A percentile compares a stretch with the other conserved stretches of the same genome.
Evolutionary conservation across 2,888 invertebrate genomes (phyloP).

Genomic region (Shargacucullia verbasci): DNA sequence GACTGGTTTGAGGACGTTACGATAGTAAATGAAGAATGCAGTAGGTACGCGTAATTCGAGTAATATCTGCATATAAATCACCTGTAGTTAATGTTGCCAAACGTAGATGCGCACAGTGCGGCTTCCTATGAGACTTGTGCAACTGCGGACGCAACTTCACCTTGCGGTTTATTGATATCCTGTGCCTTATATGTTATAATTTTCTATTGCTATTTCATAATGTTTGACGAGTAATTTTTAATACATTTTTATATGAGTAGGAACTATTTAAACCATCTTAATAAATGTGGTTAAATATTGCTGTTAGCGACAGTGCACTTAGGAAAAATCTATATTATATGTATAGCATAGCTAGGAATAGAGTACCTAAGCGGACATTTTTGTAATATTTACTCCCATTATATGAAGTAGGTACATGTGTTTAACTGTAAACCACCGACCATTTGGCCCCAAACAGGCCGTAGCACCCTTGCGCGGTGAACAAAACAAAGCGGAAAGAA

Average conservation of each 20-base stretch:
- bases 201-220: too few species aligned
- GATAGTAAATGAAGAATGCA: slow-evolving; percentile 41
- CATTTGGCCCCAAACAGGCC: slow-evolving; percentile 21
- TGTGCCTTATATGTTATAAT: slow-evolving; percentile 28
- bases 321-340: too few species aligned
- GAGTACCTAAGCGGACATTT: too few species aligned
- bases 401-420: too few species aligned
- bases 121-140: slow-evolving; percentile 65
- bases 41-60: slow-evolving; percentile 59
- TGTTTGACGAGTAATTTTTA: too few species aligned
- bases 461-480: slow-evolving; percentile 1
- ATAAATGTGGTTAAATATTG: too few species aligned
- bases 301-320: too few species aligned
- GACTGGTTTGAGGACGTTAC: slow-evolving; percentile 44
- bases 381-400: too few species aligned
- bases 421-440: slow-evolving; percentile 9
- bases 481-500: slow-evolving; percentile 39
- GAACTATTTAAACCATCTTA: too few species aligned
- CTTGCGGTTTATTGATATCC: slow-evolving; percentile 68
- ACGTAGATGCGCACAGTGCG: slow-evolving; percentile 42
- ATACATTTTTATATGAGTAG: too few species aligned
- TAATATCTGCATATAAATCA: slow-evolving; percentile 67
- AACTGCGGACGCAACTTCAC: slow-evolving; percentile 61
- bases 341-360: too few species aligned
- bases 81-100: slow-evolving; percentile 65